Evolutionary conservation across 2,888 invertebrate genomes (phyloP).

Genomic region (Harpalus rubripes): DNA sequence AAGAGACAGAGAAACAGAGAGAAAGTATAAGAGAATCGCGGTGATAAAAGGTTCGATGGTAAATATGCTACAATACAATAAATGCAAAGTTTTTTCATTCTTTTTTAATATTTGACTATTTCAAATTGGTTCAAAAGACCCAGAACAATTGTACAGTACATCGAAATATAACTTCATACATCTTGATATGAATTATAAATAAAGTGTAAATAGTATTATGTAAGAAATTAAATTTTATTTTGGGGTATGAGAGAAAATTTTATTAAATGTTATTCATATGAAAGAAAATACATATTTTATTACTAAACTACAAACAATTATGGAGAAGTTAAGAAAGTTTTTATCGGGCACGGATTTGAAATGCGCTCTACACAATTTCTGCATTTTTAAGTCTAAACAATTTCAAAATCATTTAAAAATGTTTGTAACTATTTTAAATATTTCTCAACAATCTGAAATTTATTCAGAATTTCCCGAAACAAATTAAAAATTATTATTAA

Average conservation of each 20-base stretch:
- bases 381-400: too few species aligned
- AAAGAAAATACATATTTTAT: slow-evolving; percentile 1
- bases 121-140: background rate
- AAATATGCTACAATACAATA: too few species aligned
- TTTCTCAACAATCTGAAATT: too few species aligned
- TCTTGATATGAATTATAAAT: background rate
- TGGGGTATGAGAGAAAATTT: slow-evolving; percentile 5
- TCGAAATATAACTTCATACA: slow-evolving; percentile 4
- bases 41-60: too few species aligned
- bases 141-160: slow-evolving; percentile 11
- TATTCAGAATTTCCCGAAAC: too few species aligned
- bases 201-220: slow-evolving; percentile 4
- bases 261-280: slow-evolving; percentile 1
- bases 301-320: background rate
- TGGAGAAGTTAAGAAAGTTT: background rate
- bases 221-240: slow-evolving; percentile 16
- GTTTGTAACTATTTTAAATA: too few species aligned
- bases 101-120: background rate
- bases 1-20: too few species aligned
- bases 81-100: background rate
- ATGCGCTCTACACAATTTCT: too few species aligned
- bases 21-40: too few species aligned
- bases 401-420: too few species aligned
- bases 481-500: too few species aligned
- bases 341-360: background rate